These are phyloP conservation scores for Linepithema humile DNA, from an alignment of 1,140 invertebrate species.

Conservation along the genomic window DNA sequence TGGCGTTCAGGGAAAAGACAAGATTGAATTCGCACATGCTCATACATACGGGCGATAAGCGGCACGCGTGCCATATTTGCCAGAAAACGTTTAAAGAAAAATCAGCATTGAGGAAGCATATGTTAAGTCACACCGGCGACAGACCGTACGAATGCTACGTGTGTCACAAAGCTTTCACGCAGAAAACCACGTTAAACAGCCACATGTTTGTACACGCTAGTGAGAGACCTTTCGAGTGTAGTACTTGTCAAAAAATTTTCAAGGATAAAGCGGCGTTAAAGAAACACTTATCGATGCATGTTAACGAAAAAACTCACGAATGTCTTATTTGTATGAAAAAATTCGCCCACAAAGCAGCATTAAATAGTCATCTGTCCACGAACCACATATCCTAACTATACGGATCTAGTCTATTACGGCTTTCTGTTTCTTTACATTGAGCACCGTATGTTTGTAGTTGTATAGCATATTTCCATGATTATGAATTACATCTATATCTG, in stretches of 20 bases:
- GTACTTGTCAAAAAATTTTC: conserved; percentile 79
- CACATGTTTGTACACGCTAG: conserved; percentile 90
- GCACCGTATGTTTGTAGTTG: conserved; percentile 64
- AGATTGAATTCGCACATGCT: conserved; percentile 81
- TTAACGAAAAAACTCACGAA: conserved; percentile 86
- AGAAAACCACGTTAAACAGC: conserved; percentile 86
- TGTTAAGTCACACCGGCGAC: conserved; percentile 84
- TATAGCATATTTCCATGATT: conserved; percentile 62
- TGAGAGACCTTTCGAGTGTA: conserved; percentile 90
- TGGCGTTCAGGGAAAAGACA: conserved; percentile 85
- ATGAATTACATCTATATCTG: conserved; percentile 60
- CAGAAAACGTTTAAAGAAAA: conserved; percentile 86
- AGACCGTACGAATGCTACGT: conserved; percentile 85
- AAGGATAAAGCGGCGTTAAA: conserved; percentile 72
- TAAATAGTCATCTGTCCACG: conserved; percentile 78
- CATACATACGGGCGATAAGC: conserved; percentile 84
- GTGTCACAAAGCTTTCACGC: conserved; percentile 85
- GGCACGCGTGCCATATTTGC: conserved; percentile 84
- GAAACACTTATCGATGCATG: conserved; percentile 86
- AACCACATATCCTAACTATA: conserved; percentile 77
- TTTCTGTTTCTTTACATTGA: conserved; percentile 68
- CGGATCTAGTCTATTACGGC: conserved; percentile 68
- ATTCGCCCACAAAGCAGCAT: conserved; percentile 78
- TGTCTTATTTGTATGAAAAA: conserved; percentile 85
- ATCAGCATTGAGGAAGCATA: conserved; percentile 84